Conservation (phyloP, 2,888 invertebrate genomes). For the Melangyna quadrimaculata region DNA sequence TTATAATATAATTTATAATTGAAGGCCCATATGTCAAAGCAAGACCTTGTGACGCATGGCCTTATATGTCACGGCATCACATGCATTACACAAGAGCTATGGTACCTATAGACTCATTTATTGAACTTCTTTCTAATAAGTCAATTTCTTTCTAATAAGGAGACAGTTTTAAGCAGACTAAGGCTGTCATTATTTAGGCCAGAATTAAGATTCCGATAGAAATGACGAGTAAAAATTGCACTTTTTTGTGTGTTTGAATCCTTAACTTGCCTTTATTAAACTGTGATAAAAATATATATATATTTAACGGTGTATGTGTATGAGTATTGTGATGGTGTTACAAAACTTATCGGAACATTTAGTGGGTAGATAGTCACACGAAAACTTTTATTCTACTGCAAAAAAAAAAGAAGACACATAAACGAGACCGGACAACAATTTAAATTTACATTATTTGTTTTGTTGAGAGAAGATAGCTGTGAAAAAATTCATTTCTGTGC, state of each 20-base stretch:
- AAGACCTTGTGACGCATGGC: too few species aligned
- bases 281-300: conserved; percentile 2
- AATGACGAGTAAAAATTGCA: background rate
- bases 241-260: background rate
- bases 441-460: conserved; percentile 58
- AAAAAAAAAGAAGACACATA: background rate
- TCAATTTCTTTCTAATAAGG: too few species aligned
- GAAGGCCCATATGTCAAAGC: too few species aligned
- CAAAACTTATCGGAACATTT: conserved; percentile 62
- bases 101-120: too few species aligned
- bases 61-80: too few species aligned
- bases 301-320: conserved; percentile 4
- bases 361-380: conserved; percentile 59
- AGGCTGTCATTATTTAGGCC: too few species aligned
- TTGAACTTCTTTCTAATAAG: too few species aligned
- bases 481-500: background rate
- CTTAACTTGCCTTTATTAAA: background rate
- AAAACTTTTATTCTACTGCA: conserved; percentile 39
- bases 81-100: too few species aligned
- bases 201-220: background rate
- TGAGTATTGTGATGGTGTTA: too few species aligned
- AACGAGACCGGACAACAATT: conserved; percentile 34
- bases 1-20: too few species aligned
- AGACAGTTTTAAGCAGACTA: too few species aligned
- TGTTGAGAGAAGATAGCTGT: conserved; percentile 1